Percentiles rank a stretch among this genome's conserved stretches.
These are phyloP conservation scores for Athene noctua DNA, from an alignment of 2,113 vertebrate species.

Conservation along the genomic window DNA sequence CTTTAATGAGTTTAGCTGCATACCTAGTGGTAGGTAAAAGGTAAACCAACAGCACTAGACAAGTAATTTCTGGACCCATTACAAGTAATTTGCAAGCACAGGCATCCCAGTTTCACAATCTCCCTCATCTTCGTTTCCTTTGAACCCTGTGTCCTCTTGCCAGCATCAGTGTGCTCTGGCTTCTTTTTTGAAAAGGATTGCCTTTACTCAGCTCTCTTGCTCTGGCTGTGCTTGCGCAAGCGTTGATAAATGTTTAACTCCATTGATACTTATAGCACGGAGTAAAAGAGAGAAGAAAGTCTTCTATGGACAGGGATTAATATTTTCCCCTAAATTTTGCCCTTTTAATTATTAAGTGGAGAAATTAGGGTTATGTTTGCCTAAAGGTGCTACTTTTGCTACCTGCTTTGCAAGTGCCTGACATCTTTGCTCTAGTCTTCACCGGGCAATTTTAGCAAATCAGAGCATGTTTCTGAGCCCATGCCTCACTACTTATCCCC, in stretches of 20 bases:
- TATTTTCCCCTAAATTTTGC: neutral
- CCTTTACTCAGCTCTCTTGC: neutral
- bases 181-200: neutral
- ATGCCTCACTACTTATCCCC: neutral
- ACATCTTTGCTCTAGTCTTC: neutral
- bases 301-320: neutral
- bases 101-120: conserved; percentile 26
- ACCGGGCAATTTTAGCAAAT: neutral
- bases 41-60: conserved; percentile 20
- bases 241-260: neutral
- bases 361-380: neutral
- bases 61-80: conserved; percentile 36
- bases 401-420: neutral
- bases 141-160: neutral
- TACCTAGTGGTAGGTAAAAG: conserved; percentile 48
- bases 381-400: neutral
- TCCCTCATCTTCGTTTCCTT: conserved; percentile 10
- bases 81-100: conserved; percentile 6
- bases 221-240: neutral
- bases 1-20: neutral
- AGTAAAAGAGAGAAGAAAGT: neutral
- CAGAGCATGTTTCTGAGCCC: neutral
- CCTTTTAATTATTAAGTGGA: neutral
- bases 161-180: neutral
- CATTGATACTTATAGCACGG: neutral